Evolutionary conservation across 2,888 invertebrate species (phyloP).

Genomic region (Polyploca ridens): DNA sequence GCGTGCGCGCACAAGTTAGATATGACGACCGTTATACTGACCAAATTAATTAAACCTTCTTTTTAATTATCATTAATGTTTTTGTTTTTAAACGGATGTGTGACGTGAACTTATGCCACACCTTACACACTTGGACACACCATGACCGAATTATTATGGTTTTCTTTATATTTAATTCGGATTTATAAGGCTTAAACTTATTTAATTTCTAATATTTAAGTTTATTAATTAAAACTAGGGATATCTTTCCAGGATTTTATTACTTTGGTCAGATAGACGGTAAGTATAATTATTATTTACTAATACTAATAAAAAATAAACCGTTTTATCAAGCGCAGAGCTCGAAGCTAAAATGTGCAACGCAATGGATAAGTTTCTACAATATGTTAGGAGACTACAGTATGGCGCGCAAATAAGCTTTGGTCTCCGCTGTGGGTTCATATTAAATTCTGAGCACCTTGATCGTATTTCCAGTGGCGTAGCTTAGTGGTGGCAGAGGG

Average conservation of each 20-base stretch:
- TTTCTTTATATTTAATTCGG: too few relatives aligned
- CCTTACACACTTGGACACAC: too few relatives aligned
- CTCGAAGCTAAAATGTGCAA: background rate
- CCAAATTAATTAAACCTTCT: background rate
- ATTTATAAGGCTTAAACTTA: too few relatives aligned
- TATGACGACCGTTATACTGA: slow-evolving; percentile 17
- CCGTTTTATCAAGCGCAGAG: background rate
- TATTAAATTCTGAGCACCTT: background rate
- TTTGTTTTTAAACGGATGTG: background rate
- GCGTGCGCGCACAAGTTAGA: slow-evolving; percentile 51
- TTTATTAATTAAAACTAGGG: too few relatives aligned
- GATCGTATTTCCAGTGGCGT: background rate
- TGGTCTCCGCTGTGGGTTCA: background rate
- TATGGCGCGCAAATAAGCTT: background rate
- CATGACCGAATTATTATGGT: too few relatives aligned
- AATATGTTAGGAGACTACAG: background rate
- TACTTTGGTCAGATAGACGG: background rate
- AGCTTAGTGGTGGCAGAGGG: too few relatives aligned
- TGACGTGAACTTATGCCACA: too few relatives aligned
- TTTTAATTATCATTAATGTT: background rate
- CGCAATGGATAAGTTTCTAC: slow-evolving; percentile 19
- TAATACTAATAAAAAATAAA: background rate
- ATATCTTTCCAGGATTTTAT: background rate
- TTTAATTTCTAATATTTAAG: too few relatives aligned
- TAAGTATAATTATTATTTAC: background rate